phyloP scores from a whole-genome alignment of 2,888 invertebrate species.

The Mythimna albipuncta region DNA sequence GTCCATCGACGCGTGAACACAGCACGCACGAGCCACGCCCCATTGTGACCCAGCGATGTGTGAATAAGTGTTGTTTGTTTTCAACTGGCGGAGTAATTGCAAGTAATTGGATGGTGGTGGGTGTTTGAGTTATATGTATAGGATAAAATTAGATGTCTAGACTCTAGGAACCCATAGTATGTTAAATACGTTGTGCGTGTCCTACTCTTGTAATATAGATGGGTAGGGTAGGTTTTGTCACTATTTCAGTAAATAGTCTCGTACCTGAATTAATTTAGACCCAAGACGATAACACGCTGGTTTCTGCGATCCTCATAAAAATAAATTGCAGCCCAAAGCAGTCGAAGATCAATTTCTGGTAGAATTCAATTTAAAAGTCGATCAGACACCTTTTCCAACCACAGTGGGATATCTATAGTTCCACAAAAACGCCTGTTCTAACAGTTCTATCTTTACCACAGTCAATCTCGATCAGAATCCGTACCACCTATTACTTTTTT shows the following conservation, averaged over 20 bases:
- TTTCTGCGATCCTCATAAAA: background rate
- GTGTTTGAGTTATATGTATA: slow-evolving; percentile 28
- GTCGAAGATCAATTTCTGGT: background rate
- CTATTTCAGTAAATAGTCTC: background rate
- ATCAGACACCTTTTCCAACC: background rate
- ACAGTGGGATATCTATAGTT: background rate
- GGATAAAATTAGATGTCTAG: background rate
- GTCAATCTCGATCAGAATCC: background rate
- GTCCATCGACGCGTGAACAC: slow-evolving; percentile 64
- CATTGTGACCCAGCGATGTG: slow-evolving; percentile 67
- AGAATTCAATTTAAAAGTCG: background rate
- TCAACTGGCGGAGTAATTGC: slow-evolving; percentile 66
- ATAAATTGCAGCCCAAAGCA: background rate
- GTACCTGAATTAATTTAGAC: background rate
- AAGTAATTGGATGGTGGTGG: slow-evolving; percentile 64
- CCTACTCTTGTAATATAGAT: background rate
- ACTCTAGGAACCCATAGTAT: background rate
- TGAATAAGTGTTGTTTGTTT: slow-evolving; percentile 69
- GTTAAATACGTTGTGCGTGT: background rate
- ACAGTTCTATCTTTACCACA: background rate
- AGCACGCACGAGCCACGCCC: slow-evolving; percentile 49
- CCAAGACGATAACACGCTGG: background rate
- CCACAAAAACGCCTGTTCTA: background rate
- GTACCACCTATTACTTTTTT: background rate
- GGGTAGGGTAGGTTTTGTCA: background rate